Conservation (phyloP, 2,888 invertebrate species). For the Phaedon cochleariae region DNA sequence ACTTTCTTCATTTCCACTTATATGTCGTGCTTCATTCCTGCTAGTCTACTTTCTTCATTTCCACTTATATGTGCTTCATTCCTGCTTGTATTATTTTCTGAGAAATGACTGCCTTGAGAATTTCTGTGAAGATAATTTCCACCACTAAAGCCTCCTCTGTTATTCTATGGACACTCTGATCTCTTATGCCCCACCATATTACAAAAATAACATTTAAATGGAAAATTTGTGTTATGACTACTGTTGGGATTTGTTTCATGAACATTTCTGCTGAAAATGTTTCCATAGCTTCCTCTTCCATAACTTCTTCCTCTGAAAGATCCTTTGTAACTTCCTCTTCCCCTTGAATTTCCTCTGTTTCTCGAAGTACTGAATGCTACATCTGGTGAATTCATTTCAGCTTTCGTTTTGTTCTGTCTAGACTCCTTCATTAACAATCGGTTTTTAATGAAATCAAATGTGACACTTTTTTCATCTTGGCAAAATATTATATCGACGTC, state of each 20-base stretch:
- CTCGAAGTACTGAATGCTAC: conserved; percentile 11
- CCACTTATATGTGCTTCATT: conserved; percentile 9
- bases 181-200: conserved; percentile 29
- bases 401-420: conserved; percentile 10
- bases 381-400: neutral
- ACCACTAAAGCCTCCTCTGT: conserved; percentile 6
- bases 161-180: conserved; percentile 19
- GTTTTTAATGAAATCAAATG: conserved; percentile 11
- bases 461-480: neutral
- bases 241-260: conserved; percentile 1
- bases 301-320: neutral
- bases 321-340: conserved; percentile 8
- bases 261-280: neutral
- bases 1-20: conserved; percentile 7
- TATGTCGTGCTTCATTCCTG: too few relatives aligned
- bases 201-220: conserved; percentile 34
- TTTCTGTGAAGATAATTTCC: conserved; percentile 1
- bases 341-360: neutral
- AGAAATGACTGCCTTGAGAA: neutral
- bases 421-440: conserved; percentile 18
- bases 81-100: too few relatives aligned
- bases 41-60: too few relatives aligned
- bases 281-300: conserved; percentile 2
- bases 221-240: conserved; percentile 18
- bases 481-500: conserved; percentile 27